Base-by-base conservation (phyloP, 2,888 invertebrate species). In the Himalopsyche kuldschensis region DNA sequence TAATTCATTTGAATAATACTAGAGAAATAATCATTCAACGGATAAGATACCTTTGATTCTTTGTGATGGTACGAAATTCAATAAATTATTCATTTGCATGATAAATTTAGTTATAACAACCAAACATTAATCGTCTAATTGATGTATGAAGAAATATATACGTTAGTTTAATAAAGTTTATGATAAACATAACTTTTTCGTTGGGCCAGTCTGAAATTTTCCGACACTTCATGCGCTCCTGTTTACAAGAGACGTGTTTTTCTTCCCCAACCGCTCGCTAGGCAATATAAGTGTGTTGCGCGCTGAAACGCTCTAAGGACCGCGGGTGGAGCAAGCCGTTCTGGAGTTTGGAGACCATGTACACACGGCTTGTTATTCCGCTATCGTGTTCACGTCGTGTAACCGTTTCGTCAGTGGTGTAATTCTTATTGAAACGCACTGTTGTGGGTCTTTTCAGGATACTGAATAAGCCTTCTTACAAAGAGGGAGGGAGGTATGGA, bases 341-440 rank as follows among this genome's bases (percentile, higher is more conserved):
- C 41, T 84, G 46, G 81, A 46, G 78, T 75, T 81, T 85, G 81
- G 47, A 55, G 55, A 69, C 75, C 81, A 48, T 78, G 77, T 81
- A 81, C 41, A 81, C 78, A 81, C 81, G 84, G 84, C 78, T 79
- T 75, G 84, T 79, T 84, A 79, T 82, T 82, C 81, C 83, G n/a
- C 81, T 81, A 83, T 79, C 79, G 85, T 83, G 85, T 85, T 79
- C 30, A 48, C 35, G 83, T 79, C 85, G 76, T 85, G 80, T 83
- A 80, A 84, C 81, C 78, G 78, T 81, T 84, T 79, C 85, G 83
- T 78, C 82, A 55, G 79, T 81, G 81, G 76, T 82, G 83, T 84
- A 84, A 85, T 85, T 84, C 85, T 84, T 84, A 85, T 85, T 85
- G 85, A 84, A 85, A 81, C 84, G 81, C 63, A 84, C 81, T 80